Evolutionary conservation across 1,140 invertebrate species (phyloP).

Genomic region (Pseudomyrmex dendroicus): DNA sequence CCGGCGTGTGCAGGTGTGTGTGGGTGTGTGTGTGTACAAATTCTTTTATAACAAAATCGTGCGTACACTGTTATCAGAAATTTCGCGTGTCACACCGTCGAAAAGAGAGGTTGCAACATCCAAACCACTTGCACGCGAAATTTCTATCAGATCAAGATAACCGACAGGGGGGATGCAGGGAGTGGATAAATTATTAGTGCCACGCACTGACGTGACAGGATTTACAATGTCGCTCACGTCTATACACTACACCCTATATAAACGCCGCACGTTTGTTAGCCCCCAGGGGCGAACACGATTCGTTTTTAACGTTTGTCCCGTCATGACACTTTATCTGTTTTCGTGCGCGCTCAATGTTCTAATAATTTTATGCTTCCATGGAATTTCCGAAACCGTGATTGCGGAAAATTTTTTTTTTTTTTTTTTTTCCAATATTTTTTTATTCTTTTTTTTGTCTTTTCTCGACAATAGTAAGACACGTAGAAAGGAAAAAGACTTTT

Average conservation of each 20-base stretch:
- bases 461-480: no score
- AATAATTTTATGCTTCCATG: constrained; percentile 23
- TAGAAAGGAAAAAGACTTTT: no score
- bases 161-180: constrained; percentile 61
- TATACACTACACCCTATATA: constrained; percentile 24
- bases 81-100: background rate
- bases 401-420: background rate
- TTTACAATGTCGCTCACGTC: constrained; percentile 60
- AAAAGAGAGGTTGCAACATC: constrained; percentile 9
- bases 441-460: no score
- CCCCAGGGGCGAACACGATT: constrained; percentile 11
- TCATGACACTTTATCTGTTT: background rate
- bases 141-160: constrained; percentile 70
- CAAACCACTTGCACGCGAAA: constrained; percentile 29
- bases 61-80: constrained; percentile 33
- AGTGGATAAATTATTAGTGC: constrained; percentile 67
- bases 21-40: no score
- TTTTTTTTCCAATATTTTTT: no score
- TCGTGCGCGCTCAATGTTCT: background rate
- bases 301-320: constrained; percentile 26
- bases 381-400: background rate
- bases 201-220: constrained; percentile 64
- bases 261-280: constrained; percentile 39
- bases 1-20: no score
- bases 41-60: background rate